Conservation (phyloP, 2,113 vertebrate genomes). For the Eonycteris spelaea region DNA sequence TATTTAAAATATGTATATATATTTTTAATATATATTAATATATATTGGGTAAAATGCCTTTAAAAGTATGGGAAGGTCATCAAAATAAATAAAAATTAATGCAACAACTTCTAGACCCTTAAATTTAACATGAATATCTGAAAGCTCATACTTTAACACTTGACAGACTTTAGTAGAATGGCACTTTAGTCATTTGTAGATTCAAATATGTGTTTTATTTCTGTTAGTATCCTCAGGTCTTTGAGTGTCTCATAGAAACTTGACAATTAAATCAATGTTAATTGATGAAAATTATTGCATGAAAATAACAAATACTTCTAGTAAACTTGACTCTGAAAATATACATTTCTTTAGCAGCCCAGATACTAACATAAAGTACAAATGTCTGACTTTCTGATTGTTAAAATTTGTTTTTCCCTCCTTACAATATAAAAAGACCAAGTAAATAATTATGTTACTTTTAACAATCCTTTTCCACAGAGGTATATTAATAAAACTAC, state of each 20-base stretch:
- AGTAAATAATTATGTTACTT: neutral
- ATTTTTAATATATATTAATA: too few species aligned
- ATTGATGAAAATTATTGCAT: neutral
- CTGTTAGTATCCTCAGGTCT: neutral
- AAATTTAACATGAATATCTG: neutral
- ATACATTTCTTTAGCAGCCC: neutral
- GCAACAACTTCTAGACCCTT: neutral
- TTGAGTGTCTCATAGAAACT: neutral
- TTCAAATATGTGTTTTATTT: neutral
- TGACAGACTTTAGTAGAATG: neutral
- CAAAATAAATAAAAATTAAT: conserved; percentile 21
- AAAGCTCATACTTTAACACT: neutral
- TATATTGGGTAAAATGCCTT: neutral
- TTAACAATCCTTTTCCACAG: neutral
- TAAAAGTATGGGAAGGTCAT: neutral
- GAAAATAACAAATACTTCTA: neutral
- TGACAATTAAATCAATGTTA: neutral
- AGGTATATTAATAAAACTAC: neutral
- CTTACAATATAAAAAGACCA: neutral
- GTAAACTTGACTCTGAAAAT: neutral
- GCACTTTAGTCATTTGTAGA: neutral
- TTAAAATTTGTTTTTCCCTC: neutral
- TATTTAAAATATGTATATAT: too few species aligned
- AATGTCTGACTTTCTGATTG: neutral
- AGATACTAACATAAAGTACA: neutral